Percentiles rank a stretch among this genome's conserved stretches.
phyloP scores from a whole-genome alignment of 2,113 vertebrate genomes.

The Perca flavescens region DNA sequence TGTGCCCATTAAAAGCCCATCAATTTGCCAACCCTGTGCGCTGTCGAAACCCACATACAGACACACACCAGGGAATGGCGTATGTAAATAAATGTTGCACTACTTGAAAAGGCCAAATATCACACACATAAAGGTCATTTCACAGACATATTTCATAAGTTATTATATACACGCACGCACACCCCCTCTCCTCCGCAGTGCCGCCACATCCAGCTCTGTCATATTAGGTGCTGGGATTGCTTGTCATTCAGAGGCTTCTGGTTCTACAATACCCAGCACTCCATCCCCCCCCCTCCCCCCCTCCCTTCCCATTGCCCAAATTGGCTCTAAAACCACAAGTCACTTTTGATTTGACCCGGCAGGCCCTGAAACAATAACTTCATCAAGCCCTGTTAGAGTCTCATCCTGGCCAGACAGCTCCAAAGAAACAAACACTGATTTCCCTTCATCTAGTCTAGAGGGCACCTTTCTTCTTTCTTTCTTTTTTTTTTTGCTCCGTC shows the following conservation, averaged over 20 bases:
- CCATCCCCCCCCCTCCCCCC: not conserved
- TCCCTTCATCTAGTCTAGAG: slow-evolving; percentile 71
- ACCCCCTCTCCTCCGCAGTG: slow-evolving; percentile 13
- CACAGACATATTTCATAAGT: slow-evolving; percentile 68
- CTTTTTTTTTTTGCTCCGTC: not conserved
- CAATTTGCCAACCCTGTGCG: slow-evolving; percentile 38
- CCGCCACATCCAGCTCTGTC: slow-evolving; percentile 57
- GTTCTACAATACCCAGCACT: not conserved
- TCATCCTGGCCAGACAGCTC: slow-evolving; percentile 69
- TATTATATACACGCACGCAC: slow-evolving; percentile 28
- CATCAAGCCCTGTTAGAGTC: slow-evolving; percentile 76
- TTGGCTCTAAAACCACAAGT: slow-evolving; percentile 71
- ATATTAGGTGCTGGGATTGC: slow-evolving; percentile 64
- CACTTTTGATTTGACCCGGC: slow-evolving; percentile 80
- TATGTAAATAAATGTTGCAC: slow-evolving; percentile 55
- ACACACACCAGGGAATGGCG: not conserved
- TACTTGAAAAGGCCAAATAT: slow-evolving; percentile 69
- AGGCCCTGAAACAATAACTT: slow-evolving; percentile 80
- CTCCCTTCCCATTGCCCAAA: slow-evolving; percentile 45
- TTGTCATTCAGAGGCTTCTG: slow-evolving; percentile 62
- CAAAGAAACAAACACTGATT: slow-evolving; percentile 76
- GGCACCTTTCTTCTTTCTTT: slow-evolving; percentile 68
- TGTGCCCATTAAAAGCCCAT: slow-evolving; percentile 58
- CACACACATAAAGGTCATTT: slow-evolving; percentile 66
- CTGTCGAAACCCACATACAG: slow-evolving; percentile 19